Percentiles rank a stretch among this genome's conserved stretches.
Conservation (phyloP, 2,113 vertebrate genomes). For the Salvelinus fontinalis region DNA sequence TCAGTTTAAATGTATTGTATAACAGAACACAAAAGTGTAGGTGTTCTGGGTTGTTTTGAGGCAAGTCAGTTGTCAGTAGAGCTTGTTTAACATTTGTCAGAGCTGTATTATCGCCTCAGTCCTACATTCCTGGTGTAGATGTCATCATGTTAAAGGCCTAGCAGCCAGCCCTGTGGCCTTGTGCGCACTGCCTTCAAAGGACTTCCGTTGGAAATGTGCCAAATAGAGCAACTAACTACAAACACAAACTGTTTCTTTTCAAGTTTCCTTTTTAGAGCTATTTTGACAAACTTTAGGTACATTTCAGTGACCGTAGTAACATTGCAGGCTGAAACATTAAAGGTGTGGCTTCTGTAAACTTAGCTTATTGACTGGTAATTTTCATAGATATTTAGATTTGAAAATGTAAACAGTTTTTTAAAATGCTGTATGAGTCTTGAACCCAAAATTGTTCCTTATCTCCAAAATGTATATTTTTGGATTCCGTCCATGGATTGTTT, state of each 20-base stretch:
- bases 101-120: constrained; percentile 59
- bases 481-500: constrained; percentile 32
- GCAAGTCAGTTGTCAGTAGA: constrained; percentile 38
- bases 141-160: constrained; percentile 61
- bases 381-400: neutral
- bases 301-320: neutral
- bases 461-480: constrained; percentile 23
- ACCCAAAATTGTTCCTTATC: neutral
- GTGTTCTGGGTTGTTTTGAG: constrained; percentile 10
- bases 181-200: constrained; percentile 49
- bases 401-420: neutral
- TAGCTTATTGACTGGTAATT: neutral
- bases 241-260: neutral
- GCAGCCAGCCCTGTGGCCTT: constrained; percentile 52
- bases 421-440: neutral
- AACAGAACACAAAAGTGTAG: neutral
- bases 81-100: constrained; percentile 60
- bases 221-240: constrained; percentile 9
- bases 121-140: constrained; percentile 63
- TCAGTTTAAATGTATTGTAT: no score
- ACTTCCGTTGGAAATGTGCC: constrained; percentile 34
- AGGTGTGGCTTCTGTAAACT: neutral
- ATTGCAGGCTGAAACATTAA: neutral
- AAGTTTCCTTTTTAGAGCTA: neutral
- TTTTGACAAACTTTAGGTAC: constrained; percentile 21